Percentiles rank a stretch among this genome's conserved stretches.
Evolutionary conservation across 30 jellyfish, hydroid and myxozoan species (phyloP).

Genomic region (Aurelia sp.): DNA sequence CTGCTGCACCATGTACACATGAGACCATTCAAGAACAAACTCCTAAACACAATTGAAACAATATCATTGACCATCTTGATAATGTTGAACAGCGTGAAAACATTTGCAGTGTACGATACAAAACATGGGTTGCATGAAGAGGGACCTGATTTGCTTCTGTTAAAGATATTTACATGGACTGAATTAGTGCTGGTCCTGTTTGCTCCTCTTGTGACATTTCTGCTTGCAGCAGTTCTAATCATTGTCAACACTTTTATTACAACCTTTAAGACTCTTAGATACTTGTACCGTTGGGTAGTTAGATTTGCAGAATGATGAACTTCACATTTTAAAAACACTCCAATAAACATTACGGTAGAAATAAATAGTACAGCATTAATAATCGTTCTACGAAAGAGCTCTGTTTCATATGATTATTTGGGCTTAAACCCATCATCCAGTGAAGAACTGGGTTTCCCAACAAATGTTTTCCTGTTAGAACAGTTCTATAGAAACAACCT

Average conservation of each 20-base stretch:
- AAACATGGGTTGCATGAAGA: background rate
- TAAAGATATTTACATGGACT: background rate
- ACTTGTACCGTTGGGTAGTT: no score
- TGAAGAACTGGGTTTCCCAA: no score
- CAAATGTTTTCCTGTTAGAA: no score
- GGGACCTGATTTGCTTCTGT: background rate
- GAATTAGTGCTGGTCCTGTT: background rate
- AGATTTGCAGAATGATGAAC: no score
- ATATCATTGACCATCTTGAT: conserved; percentile 47
- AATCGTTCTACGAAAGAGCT: no score
- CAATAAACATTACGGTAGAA: no score
- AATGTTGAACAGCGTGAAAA: conserved; percentile 1
- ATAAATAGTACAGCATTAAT: no score
- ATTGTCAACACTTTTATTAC: background rate
- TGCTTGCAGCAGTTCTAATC: background rate
- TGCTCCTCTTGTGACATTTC: background rate
- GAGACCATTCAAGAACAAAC: conserved; percentile 44
- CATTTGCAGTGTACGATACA: conserved; percentile 13
- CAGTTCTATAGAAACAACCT: no score
- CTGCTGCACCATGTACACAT: conserved; percentile 31
- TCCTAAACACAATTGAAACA: conserved; percentile 51
- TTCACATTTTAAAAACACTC: no score
- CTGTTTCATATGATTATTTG: no score
- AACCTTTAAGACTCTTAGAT: background rate
- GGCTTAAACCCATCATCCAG: no score